Evolutionary conservation across 2,888 invertebrate genomes (phyloP), one percentile per base, ranked within the genome.

Genomic region (Scaptomyza tumidula): DNA sequence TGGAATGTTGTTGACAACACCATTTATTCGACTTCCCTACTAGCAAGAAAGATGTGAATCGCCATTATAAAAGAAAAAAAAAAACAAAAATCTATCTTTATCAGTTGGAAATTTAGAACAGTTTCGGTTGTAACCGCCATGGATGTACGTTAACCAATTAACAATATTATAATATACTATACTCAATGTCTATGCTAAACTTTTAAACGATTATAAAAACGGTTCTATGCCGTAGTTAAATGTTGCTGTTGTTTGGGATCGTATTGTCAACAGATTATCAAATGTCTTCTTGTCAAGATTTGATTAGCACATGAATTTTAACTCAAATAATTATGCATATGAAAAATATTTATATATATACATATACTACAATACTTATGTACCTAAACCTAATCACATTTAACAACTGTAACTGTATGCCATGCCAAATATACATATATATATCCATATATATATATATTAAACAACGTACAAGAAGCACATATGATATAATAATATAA

Each of bases 181-280:
- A 54, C 29, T 56, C 35, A 24, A 54, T 67, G 50, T 16, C 16
- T 46, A 55, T 75, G 27, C 49, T 49, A 66, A 54, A 10, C 14
- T 44, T 67, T 44, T 67, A 62, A 60, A 41, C 58, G 35, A 46
- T 61, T 50, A 56, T 44, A 50, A 44, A 46, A 65, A 56, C 78
- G 75, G 48, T 45, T 29, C 9, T 48, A 55, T 75, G 60, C 63
- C 79, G 61, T 75, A 84, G 75, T 80, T 87, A 87, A 83, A 87
- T 87, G 83, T 83, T 83, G 83, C 83, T 83, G 83, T 83, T 89
- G 89, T 83, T 83, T 83, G 83, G 83, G 83, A 83, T 87, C 86
- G 86, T 85, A 85, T 89, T 80, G 71, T 84, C 89, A 88, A 71
- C 61, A 61, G 60, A 68, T 35, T 49, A 31, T 48, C 54, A 39